Percentiles rank a stretch among this genome's conserved stretches.
phyloP scores from a whole-genome alignment of 1,140 invertebrate species.

The Drosophila asahinai region DNA sequence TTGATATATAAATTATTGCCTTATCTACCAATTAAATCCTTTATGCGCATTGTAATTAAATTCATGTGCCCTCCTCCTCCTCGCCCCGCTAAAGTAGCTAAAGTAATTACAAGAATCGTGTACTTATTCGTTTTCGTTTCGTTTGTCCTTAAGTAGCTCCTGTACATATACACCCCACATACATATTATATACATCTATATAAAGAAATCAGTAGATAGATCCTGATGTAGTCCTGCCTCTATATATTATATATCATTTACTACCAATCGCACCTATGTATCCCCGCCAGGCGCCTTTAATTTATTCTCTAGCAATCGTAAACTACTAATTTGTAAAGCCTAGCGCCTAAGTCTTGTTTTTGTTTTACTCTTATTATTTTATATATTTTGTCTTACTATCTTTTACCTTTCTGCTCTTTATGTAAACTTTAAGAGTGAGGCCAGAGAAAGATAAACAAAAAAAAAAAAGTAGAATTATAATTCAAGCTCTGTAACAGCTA shows the following conservation, averaged over 20 bases:
- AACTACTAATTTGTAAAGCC: constrained; percentile 60
- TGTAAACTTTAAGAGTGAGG: constrained; percentile 23
- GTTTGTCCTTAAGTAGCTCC: constrained; percentile 68
- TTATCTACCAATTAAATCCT: constrained; percentile 34
- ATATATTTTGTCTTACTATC: constrained; percentile 28
- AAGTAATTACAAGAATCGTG: constrained; percentile 72
- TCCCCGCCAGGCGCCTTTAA: constrained; percentile 47
- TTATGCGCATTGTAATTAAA: constrained; percentile 73
- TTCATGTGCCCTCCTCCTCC: constrained; percentile 40
- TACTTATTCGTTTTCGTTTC: constrained; percentile 80
- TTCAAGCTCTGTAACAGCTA: constrained; percentile 66
- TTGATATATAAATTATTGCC: constrained; percentile 21
- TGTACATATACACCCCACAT: constrained; percentile 47
- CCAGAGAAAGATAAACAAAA: constrained; percentile 9
- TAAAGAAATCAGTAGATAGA: constrained; percentile 41
- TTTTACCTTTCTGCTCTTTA: constrained; percentile 23
- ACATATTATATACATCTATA: constrained; percentile 37
- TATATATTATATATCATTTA: constrained; percentile 34
- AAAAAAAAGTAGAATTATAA: constrained; percentile 18
- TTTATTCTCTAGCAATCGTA: constrained; percentile 74
- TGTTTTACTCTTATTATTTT: constrained; percentile 48
- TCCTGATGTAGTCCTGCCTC: constrained; percentile 31
- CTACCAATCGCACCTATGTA: constrained; percentile 18
- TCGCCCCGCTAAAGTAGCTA: constrained; percentile 58
- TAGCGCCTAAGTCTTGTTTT: constrained; percentile 58